Conservation (phyloP, 2,797 vertebrate species). For the Cyclura pinguis region DNA sequence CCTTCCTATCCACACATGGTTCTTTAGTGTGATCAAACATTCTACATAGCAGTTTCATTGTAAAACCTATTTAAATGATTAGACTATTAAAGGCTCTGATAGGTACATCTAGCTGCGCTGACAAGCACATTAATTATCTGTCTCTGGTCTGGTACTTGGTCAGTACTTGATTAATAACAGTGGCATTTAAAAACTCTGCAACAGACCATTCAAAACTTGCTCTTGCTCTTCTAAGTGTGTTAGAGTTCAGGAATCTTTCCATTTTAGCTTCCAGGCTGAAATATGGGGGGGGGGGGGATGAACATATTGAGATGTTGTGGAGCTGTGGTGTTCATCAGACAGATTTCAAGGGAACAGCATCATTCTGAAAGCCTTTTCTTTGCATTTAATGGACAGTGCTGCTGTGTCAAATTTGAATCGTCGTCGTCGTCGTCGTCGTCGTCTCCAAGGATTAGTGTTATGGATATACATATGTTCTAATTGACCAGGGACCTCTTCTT, state of each 20-base stretch:
- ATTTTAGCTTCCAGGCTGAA: not conserved
- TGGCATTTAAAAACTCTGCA: slow-evolving; percentile 19
- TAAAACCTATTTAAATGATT: slow-evolving; percentile 35
- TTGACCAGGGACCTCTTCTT: not conserved
- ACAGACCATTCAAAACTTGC: not conserved
- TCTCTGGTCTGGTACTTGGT: not conserved
- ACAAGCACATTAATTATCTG: slow-evolving; percentile 25
- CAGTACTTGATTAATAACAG: slow-evolving; percentile 14
- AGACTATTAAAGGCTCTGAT: not conserved
- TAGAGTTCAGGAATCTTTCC: not conserved
- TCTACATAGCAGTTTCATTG: not conserved
- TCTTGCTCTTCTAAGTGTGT: not conserved
- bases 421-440: too few species aligned
- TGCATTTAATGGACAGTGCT: not conserved
- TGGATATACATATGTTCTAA: not conserved
- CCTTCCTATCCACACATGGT: not conserved
- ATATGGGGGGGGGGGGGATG: not conserved
- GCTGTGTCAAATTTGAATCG: not conserved
- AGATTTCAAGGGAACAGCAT: not conserved
- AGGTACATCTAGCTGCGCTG: not conserved
- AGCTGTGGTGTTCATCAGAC: not conserved
- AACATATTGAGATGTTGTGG: not conserved
- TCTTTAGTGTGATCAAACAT: slow-evolving; percentile 5
- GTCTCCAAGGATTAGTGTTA: not conserved
- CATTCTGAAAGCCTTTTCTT: not conserved